These are phyloP conservation scores for Diadema setosum DNA, from an alignment of 35 echinoderm and acorn worm species.

Conservation along the genomic window DNA sequence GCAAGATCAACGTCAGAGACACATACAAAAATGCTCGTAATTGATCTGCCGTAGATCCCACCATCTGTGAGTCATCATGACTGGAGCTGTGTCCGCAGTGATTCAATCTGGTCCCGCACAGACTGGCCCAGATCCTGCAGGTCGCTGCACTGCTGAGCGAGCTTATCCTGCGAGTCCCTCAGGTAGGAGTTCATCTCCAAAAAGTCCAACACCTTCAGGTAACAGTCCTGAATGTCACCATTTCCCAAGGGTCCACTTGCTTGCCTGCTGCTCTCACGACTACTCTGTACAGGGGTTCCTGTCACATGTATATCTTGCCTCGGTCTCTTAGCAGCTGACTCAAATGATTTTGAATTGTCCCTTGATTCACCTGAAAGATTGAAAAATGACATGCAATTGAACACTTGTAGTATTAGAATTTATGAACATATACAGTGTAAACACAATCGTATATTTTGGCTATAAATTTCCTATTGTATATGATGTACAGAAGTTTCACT, in stretches of 20 bases:
- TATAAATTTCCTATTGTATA: too few species aligned
- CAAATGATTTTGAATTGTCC: not conserved
- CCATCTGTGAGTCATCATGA: too few species aligned
- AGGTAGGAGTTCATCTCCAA: constrained; percentile 32
- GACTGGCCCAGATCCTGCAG: constrained; percentile 35
- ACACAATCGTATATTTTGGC: too few species aligned
- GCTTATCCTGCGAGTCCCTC: constrained; percentile 30
- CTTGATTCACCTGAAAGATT: not conserved
- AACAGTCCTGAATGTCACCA: constrained; percentile 40
- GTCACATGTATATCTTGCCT: not conserved
- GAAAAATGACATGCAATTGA: too few species aligned
- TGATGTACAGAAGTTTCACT: too few species aligned
- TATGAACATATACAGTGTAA: too few species aligned
- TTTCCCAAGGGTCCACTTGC: not conserved
- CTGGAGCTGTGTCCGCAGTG: constrained; percentile 15
- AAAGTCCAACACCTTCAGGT: constrained; percentile 15
- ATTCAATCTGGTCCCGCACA: constrained; percentile 32
- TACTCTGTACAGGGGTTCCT: not conserved
- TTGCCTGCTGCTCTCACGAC: not conserved
- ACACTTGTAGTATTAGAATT: too few species aligned
- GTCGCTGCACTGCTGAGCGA: constrained; percentile 20
- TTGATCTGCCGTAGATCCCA: too few species aligned
- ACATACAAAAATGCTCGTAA: not conserved
- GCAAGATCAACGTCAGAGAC: not conserved
- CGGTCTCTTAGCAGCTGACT: not conserved